A percentile compares a stretch with the other conserved stretches of the same genome.
phyloP scores from a whole-genome alignment of 2,797 vertebrate genomes.

The Eulemur rubriventer region DNA sequence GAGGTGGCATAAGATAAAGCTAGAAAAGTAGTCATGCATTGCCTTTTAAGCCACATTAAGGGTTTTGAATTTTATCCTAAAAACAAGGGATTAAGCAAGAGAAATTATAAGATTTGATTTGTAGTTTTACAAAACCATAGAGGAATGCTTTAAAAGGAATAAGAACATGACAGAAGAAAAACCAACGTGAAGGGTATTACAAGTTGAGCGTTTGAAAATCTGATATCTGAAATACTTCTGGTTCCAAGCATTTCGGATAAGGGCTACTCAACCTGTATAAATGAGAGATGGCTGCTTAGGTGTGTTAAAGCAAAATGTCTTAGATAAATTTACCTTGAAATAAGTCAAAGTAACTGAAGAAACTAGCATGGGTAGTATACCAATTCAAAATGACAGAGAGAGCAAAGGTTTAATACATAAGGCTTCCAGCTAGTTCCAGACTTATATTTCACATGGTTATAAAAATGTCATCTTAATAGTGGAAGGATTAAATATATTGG shows the following conservation, averaged over 20 bases:
- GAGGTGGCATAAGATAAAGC: neutral
- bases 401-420: neutral
- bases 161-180: neutral
- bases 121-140: neutral
- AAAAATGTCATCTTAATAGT: neutral
- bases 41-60: neutral
- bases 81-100: neutral
- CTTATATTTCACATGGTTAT: neutral
- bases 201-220: neutral
- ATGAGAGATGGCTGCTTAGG: neutral
- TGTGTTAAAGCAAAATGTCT: neutral
- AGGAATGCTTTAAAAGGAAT: neutral
- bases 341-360: neutral
- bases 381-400: neutral
- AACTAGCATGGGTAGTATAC: neutral
- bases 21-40: neutral
- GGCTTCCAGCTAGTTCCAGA: neutral
- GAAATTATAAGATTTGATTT: neutral
- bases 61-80: neutral
- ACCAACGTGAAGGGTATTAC: neutral
- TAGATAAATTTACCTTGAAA: neutral
- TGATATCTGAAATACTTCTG: neutral
- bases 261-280: neutral
- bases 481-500: neutral
- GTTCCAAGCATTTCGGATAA: neutral